Conservation (phyloP, 2,113 vertebrate genomes). For the Pantherophis guttatus region DNA sequence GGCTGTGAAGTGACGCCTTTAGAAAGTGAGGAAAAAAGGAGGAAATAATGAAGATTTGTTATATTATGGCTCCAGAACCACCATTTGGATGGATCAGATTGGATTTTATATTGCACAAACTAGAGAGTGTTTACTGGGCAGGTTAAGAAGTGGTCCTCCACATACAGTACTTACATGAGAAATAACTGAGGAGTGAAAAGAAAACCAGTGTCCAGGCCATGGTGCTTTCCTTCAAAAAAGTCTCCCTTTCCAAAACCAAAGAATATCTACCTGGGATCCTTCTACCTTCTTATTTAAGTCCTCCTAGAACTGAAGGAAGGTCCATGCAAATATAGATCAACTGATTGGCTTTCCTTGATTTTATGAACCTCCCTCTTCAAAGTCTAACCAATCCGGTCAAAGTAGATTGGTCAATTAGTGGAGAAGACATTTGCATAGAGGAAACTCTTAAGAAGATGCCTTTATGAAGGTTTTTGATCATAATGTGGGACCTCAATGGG, state of each 20-base stretch:
- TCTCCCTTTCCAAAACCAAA: background rate
- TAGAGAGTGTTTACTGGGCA: too few species aligned
- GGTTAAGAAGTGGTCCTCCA: background rate
- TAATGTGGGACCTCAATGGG: too few species aligned
- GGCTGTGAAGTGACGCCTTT: background rate
- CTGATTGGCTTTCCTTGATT: too few species aligned
- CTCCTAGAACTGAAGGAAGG: background rate
- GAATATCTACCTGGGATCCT: background rate
- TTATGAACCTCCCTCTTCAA: too few species aligned
- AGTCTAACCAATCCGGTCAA: too few species aligned
- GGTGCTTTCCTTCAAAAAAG: background rate
- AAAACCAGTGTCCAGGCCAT: background rate
- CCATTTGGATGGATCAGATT: background rate
- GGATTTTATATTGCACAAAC: too few species aligned
- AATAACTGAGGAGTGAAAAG: background rate
- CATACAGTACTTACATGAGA: background rate
- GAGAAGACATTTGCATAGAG: too few species aligned
- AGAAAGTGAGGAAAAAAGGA: fast-evolving
- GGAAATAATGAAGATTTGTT: background rate
- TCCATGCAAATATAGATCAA: background rate
- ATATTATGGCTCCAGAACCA: background rate
- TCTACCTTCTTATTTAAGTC: background rate
- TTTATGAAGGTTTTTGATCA: too few species aligned
- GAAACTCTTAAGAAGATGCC: too few species aligned
- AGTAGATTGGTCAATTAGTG: too few species aligned